These are phyloP conservation scores for Rhinolophus ferrumequinum DNA, from an alignment of 2,113 vertebrate genomes.

Conservation along the genomic window DNA sequence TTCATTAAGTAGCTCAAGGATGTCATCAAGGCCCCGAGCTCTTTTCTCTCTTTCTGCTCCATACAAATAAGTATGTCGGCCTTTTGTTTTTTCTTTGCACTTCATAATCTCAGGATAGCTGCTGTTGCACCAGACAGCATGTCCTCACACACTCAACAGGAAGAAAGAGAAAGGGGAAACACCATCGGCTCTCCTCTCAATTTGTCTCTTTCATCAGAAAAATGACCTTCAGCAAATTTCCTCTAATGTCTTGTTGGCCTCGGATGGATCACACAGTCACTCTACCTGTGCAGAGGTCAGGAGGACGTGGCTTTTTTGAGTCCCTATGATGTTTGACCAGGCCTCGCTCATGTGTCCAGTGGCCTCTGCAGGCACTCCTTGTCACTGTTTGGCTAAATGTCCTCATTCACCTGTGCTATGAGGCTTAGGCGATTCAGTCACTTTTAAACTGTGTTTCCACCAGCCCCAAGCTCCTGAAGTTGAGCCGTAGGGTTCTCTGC, in stretches of 20 bases:
- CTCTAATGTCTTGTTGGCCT: background rate
- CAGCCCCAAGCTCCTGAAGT: background rate
- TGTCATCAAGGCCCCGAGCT: background rate
- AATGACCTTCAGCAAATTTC: background rate
- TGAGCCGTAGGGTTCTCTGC: background rate
- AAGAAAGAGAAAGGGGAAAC: background rate
- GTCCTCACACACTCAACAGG: background rate
- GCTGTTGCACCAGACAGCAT: background rate
- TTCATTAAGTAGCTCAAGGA: background rate
- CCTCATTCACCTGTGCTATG: background rate
- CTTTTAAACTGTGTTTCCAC: background rate
- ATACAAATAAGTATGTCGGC: background rate
- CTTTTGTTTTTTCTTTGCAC: background rate
- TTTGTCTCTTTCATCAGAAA: background rate
- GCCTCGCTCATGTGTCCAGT: background rate
- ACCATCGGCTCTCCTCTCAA: background rate
- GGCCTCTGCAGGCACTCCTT: background rate
- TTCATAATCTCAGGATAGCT: background rate
- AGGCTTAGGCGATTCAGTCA: background rate
- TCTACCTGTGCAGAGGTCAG: background rate
- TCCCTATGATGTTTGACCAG: background rate
- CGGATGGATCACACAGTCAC: background rate
- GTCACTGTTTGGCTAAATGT: background rate
- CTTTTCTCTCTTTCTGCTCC: background rate
- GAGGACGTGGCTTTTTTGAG: background rate